phyloP scores from a whole-genome alignment of 2,113 vertebrate genomes.

The Octodon degus region DNA sequence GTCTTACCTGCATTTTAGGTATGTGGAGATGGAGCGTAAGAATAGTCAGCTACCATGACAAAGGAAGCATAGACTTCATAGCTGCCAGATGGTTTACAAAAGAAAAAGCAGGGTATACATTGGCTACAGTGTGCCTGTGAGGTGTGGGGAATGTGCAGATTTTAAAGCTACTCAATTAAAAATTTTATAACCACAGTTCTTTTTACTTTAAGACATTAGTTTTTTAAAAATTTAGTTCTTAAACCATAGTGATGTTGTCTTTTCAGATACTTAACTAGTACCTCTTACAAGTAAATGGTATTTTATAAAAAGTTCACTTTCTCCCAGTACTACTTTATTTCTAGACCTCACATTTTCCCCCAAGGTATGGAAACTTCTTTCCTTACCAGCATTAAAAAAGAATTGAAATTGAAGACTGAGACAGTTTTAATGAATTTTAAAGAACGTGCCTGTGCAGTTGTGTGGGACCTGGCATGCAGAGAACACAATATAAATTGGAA shows the following conservation, averaged over 20 bases:
- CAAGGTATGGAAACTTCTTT: constrained; percentile 5
- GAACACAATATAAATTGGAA: neutral
- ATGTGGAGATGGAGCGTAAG: neutral
- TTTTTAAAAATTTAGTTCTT: constrained; percentile 42
- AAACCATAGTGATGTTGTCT: constrained; percentile 17
- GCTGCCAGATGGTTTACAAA: neutral
- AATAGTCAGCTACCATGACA: neutral
- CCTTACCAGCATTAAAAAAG: neutral
- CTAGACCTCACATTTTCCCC: constrained; percentile 16
- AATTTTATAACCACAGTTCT: neutral
- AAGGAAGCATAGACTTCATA: neutral
- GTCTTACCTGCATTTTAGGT: neutral
- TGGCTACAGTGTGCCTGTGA: neutral
- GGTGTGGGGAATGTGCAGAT: neutral
- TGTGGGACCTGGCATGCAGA: neutral
- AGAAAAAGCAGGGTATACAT: neutral
- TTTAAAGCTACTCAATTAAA: constrained; percentile 37
- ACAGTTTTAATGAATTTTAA: constrained; percentile 48
- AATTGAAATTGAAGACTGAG: constrained; percentile 47
- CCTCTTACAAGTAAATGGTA: neutral
- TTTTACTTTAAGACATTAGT: constrained; percentile 19
- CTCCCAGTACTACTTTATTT: neutral
- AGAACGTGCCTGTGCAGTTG: neutral
- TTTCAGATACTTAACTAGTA: constrained; percentile 36
- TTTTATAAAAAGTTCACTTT: constrained; percentile 12